Conservation (phyloP, 2,113 vertebrate genomes). For the Hyperopisus bebe region DNA sequence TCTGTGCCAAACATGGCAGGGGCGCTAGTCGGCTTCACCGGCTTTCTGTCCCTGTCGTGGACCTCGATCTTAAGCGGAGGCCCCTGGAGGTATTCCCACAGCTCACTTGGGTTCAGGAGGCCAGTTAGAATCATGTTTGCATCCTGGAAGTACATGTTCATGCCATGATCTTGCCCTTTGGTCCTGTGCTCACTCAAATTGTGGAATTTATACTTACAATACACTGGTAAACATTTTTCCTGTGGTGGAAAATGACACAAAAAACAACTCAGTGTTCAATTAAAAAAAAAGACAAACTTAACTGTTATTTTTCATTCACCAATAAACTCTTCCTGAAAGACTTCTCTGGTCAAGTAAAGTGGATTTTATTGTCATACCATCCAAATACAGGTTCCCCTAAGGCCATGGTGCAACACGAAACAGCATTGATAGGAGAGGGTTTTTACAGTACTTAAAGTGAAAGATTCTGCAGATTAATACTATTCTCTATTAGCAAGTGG, state of each 20-base stretch:
- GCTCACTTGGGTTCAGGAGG: conserved; percentile 47
- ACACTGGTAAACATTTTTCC: conserved; percentile 64
- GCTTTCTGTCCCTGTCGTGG: conserved; percentile 69
- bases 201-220: conserved; percentile 72
- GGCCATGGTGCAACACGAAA: neutral
- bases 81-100: conserved; percentile 61
- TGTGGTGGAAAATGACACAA: conserved; percentile 33
- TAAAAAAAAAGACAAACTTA: neutral
- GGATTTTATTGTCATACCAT: neutral
- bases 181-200: conserved; percentile 57
- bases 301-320: neutral
- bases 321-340: neutral
- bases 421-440: neutral
- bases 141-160: conserved; percentile 65
- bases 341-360: neutral
- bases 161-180: conserved; percentile 48
- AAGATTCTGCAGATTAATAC: neutral
- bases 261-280: neutral
- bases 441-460: neutral
- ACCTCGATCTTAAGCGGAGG: conserved; percentile 72
- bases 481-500: neutral
- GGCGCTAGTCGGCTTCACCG: conserved; percentile 11
- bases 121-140: conserved; percentile 70
- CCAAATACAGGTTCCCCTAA: neutral
- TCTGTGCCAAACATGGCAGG: conserved; percentile 49